phyloP scores from a whole-genome alignment of 2,888 invertebrate genomes.

The Steinernema hermaphroditum region DNA sequence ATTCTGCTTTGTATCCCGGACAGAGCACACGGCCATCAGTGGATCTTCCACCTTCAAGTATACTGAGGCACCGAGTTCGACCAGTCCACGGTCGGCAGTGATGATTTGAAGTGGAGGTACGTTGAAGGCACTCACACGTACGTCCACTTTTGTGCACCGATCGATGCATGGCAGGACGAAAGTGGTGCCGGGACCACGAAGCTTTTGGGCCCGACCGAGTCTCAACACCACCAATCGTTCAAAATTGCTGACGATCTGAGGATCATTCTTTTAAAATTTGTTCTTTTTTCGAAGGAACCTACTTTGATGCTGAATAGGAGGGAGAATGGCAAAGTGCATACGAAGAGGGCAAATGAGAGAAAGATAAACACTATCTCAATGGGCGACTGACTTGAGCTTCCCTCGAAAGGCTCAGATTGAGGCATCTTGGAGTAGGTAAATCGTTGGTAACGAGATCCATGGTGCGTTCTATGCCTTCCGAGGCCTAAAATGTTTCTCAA shows the following conservation, averaged over 20 bases:
- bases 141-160: slow-evolving; percentile 66
- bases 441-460: slow-evolving; percentile 12
- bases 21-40: slow-evolving; percentile 67
- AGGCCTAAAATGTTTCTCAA: not conserved
- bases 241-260: slow-evolving; percentile 59
- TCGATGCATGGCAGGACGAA: slow-evolving; percentile 69
- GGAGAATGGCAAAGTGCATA: slow-evolving; percentile 61
- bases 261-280: not conserved
- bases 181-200: slow-evolving; percentile 66
- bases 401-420: slow-evolving; percentile 13
- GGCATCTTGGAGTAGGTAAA: slow-evolving; percentile 2
- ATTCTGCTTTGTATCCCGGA: slow-evolving; percentile 60
- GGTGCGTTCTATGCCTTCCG: slow-evolving; percentile 12
- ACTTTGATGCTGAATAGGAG: slow-evolving; percentile 61
- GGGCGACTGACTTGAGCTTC: slow-evolving; percentile 4
- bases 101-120: slow-evolving; percentile 69
- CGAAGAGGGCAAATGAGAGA: slow-evolving; percentile 50
- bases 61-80: slow-evolving; percentile 69
- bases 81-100: slow-evolving; percentile 68
- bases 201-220: slow-evolving; percentile 59
- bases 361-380: slow-evolving; percentile 39
- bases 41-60: slow-evolving; percentile 68
- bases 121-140: slow-evolving; percentile 68
- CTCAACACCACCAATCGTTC: slow-evolving; percentile 64
- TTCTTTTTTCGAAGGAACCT: slow-evolving; percentile 12